Base-by-base conservation (phyloP, 2,888 invertebrate species). In the Pantelozetes paolii region DNA sequence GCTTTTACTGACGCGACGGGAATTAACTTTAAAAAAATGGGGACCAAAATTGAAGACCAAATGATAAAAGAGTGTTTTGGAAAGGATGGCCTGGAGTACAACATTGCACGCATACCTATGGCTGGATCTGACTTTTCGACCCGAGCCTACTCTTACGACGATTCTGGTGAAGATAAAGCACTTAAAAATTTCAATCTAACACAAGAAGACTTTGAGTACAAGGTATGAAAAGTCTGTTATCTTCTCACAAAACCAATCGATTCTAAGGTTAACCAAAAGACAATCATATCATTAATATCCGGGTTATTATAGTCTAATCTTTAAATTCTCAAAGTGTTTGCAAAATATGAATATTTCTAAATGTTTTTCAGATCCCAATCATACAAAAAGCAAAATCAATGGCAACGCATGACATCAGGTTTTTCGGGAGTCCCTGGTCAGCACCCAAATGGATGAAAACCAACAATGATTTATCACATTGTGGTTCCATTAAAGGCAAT, bases 51-150 rank as follows among this genome's bases (percentile, higher is more conserved):
- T 0, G 80, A 82, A 45, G 80, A 78, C 0, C 80, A 86, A 1
- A 86, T 86, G 80, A 80, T 85, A 2, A 80, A 83, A 54, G 87
- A 83, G 13, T 83, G 82, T 79, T 81, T 79, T 76, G 79, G 80
- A 5, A 74, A 78, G 36, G 76, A 79, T 62, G 95, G 95, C 11
- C 85, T 90, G 74, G 88, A 88, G 77, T 94, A 92, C 82, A 89
- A 87, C 79, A 80, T 94, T 77, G 88, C 89, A 67, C 85, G 94
- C 40, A 87, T 92, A 6, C 90, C 94, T 0, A 90, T 94, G 76
- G 94, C 87, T 1, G 92, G 93, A 8, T 87, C 87, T 69, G 95
- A 95, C 82, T 94, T 94, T 82, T 94, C 94, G 0, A 87, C 88
- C 0, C 86, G 85, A 67, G 85, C 87, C 0, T 94, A 94, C 84